Evolutionary conservation across 2,113 vertebrate species (phyloP).

Genomic region (Aegithalos caudatus): DNA sequence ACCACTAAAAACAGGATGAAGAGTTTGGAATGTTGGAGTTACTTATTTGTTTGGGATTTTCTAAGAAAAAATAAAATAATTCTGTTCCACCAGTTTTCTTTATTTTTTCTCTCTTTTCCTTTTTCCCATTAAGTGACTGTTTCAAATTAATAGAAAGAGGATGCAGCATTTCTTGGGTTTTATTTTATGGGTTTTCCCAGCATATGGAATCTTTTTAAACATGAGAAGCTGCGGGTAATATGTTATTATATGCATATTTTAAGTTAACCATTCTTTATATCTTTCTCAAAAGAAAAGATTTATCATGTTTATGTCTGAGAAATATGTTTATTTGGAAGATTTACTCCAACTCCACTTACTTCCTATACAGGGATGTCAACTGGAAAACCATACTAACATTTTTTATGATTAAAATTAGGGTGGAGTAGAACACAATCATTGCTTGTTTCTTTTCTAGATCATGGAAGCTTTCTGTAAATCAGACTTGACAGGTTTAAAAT

Average conservation of each 20-base stretch:
- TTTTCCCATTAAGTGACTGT: conserved; percentile 45
- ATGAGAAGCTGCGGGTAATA: conserved; percentile 61
- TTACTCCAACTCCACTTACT: conserved; percentile 22
- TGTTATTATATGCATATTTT: conserved; percentile 66
- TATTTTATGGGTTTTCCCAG: conserved; percentile 61
- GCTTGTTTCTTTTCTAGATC: conserved; percentile 31
- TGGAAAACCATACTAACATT: conserved; percentile 29
- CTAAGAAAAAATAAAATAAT: conserved; percentile 47
- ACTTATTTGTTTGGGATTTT: conserved; percentile 59
- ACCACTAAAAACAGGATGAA: conserved; percentile 63
- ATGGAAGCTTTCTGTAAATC: conserved; percentile 32
- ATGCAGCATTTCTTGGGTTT: conserved; percentile 56
- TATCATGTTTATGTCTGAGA: conserved; percentile 47
- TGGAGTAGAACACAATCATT: conserved; percentile 24
- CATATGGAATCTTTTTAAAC: conserved; percentile 69
- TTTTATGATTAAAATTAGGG: conserved; percentile 57
- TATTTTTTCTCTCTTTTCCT: background rate
- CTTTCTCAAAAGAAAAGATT: conserved; percentile 53
- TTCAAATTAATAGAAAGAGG: conserved; percentile 66
- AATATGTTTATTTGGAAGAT: conserved; percentile 47
- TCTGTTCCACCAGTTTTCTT: background rate
- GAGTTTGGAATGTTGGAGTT: conserved; percentile 39
- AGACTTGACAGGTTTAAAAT: conserved; percentile 38
- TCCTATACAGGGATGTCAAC: conserved; percentile 28
- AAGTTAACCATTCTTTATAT: conserved; percentile 58